phyloP scores from a whole-genome alignment of 2,888 invertebrate genomes.

The Megalurothrips usitatus region DNA sequence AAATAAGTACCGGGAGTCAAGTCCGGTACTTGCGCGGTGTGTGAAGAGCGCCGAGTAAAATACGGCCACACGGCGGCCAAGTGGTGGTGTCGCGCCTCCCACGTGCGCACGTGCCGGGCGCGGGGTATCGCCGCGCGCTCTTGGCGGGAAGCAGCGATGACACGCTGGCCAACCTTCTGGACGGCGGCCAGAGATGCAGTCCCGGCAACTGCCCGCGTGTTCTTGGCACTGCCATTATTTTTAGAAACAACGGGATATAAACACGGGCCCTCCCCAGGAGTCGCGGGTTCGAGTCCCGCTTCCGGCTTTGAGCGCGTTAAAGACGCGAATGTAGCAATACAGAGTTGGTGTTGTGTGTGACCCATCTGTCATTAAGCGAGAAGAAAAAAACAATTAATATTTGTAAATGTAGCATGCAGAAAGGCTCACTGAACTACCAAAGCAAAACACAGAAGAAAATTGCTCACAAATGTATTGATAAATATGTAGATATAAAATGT shows the following conservation, averaged over 20 bases:
- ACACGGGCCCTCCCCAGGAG: neutral
- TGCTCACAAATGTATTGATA: neutral
- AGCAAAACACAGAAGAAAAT: neutral
- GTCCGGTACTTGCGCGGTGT: too few species aligned
- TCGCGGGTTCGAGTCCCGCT: neutral
- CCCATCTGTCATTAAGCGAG: neutral
- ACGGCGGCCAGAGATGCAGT: neutral
- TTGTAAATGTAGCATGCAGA: neutral
- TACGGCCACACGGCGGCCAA: too few species aligned
- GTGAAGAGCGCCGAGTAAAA: too few species aligned
- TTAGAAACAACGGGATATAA: constrained; percentile 26
- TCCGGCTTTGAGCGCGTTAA: neutral
- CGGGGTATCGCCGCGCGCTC: neutral
- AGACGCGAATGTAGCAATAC: neutral
- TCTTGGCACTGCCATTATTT: constrained; percentile 21
- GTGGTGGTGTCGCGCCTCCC: neutral
- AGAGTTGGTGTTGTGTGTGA: neutral
- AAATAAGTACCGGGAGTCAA: too few species aligned
- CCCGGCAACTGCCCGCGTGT: neutral
- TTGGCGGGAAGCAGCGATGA: neutral
- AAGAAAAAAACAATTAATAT: too few species aligned
- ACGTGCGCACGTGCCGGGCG: neutral
- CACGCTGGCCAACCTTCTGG: neutral
- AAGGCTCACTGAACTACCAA: neutral
- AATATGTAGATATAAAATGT: neutral